Percentiles rank a stretch among this genome's conserved stretches.
phyloP scores from a whole-genome alignment of 1,140 invertebrate species.

The Drosophila biarmipes region DNA sequence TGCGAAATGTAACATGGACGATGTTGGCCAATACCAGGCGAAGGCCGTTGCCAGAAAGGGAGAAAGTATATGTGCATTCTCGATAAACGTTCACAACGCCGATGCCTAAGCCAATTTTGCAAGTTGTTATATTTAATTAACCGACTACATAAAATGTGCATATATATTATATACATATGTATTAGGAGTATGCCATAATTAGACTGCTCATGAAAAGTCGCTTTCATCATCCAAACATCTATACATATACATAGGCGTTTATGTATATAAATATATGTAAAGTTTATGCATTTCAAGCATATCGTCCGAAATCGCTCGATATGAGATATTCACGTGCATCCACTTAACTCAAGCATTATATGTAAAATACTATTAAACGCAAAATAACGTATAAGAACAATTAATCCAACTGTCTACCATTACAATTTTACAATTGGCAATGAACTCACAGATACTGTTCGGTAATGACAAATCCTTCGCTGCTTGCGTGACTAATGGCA shows the following conservation, averaged over 20 bases:
- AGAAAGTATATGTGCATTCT: constrained; percentile 93
- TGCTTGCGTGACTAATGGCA: constrained; percentile 43
- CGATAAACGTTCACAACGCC: constrained; percentile 89
- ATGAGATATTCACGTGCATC: constrained; percentile 1
- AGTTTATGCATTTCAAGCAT: constrained; percentile 37
- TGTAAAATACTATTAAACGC: constrained; percentile 36
- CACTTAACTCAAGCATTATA: constrained; percentile 22
- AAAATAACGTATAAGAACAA: constrained; percentile 8
- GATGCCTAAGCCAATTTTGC: constrained; percentile 33
- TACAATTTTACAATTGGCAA: constrained; percentile 23
- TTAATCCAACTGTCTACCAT: constrained; percentile 16
- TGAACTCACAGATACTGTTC: constrained; percentile 4
- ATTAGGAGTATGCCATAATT: constrained; percentile 24
- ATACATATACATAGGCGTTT: constrained; percentile 10
- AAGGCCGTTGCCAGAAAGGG: constrained; percentile 94
- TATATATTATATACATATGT: constrained; percentile 4
- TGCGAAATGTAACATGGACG: constrained; percentile 90
- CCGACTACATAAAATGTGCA: not conserved
- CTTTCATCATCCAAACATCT: constrained; percentile 17
- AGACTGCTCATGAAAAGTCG: constrained; percentile 41
- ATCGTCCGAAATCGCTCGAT: constrained; percentile 2
- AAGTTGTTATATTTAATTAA: not conserved
- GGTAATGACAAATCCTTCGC: not conserved
- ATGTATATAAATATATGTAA: constrained; percentile 16
- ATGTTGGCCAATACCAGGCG: constrained; percentile 95